Evolutionary conservation across 2,797 vertebrate genomes (phyloP), one percentile per base, ranked within the genome.

Genomic region (Discoglossus pictus): DNA sequence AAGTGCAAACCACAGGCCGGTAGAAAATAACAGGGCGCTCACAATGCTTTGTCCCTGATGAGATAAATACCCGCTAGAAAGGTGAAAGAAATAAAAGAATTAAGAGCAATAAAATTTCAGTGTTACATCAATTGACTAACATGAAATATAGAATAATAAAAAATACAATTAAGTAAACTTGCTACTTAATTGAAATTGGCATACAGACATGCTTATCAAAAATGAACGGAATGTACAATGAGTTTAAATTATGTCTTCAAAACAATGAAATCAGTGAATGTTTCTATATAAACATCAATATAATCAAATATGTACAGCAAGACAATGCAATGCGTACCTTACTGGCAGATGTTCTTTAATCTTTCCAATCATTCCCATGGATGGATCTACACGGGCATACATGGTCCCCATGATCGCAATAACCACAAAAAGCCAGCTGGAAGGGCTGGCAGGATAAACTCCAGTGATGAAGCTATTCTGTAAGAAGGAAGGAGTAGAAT

Each of bases 391-490:
- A 72, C 93, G 93, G 0, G 93, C 92, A 82, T 93, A 93, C 83
- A 93, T 92, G 13, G 94, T 92, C 9, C 92, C 91, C 79, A 96
- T 82, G 74, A 97, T 94, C 0, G 94, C 91, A 13, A 92, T 88
- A 60, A 94, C 91, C 66, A 97, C 93, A 75, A 97, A 95, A 1
- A 97, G 85, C 93, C 93, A 96, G 59, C 93, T 96, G 74, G 91
- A 91, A 0, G 93, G 92, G 68, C 92, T 95, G 1, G 93, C 94
- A 0, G 94, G 94, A 73, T 93, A 93, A 2, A 94, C 91, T 0
- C 94, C 93, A 0, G 88, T 91, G 73, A 93, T 82, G 73, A 96
- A 84, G 47, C 88, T 92, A 61, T 95, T 94, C 94, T 97, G 87
- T 71, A 71, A n/a, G 17, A 54, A 21, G 9, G 15, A 39, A 39